Percentiles rank a stretch among this genome's conserved stretches.
These are phyloP conservation scores for Gymnoscelis rufifasciata DNA, from an alignment of 2,888 invertebrate genomes.

Conservation along the genomic window DNA sequence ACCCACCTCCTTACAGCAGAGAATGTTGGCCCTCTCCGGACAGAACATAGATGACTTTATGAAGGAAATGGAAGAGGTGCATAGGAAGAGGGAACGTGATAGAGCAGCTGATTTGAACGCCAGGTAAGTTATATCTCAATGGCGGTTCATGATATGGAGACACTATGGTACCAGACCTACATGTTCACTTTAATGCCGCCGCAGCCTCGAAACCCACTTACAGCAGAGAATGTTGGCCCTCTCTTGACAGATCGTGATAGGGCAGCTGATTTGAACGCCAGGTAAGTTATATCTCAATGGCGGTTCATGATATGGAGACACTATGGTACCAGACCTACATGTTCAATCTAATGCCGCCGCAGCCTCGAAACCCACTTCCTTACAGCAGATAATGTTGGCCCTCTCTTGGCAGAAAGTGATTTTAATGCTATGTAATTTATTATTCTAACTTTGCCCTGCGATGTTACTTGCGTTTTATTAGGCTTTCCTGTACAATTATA, in stretches of 20 bases:
- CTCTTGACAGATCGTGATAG: conserved; percentile 89
- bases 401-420: conserved; percentile 90
- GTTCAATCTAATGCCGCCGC: conserved; percentile 3
- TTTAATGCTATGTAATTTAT: conserved; percentile 70
- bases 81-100: conserved; percentile 85
- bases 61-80: conserved; percentile 94
- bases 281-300: conserved; percentile 41
- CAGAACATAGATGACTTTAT: conserved; percentile 95
- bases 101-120: conserved; percentile 80
- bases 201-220: conserved; percentile 82
- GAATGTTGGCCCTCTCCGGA: conserved; percentile 92
- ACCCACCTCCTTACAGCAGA: conserved; percentile 89
- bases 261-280: conserved; percentile 79
- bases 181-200: conserved; percentile 8
- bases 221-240: conserved; percentile 93
- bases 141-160: conserved; percentile 35
- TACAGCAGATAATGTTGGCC: conserved; percentile 93
- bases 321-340: conserved; percentile 38
- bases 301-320: conserved; percentile 35
- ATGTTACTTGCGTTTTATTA: no score
- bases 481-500: no score
- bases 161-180: conserved; percentile 37
- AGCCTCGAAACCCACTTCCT: conserved; percentile 83
- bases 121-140: conserved; percentile 44
- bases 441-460: no score